Evolutionary conservation across 1,140 invertebrate species (phyloP).

Genomic region (Platyscapa corneri): DNA sequence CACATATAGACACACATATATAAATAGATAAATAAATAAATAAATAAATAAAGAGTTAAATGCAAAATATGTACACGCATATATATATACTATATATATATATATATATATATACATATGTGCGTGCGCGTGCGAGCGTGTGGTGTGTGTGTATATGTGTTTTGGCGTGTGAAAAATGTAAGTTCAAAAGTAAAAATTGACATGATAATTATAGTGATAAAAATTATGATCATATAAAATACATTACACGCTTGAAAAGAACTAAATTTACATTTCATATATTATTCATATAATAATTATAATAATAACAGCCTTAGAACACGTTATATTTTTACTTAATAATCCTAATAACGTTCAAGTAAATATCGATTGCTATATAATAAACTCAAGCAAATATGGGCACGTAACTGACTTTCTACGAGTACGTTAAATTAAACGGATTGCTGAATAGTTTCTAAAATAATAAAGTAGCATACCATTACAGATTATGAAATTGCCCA

Average conservation of each 20-base stretch:
- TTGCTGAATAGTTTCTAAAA: not conserved
- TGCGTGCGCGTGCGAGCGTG: no score
- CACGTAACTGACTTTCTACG: not conserved
- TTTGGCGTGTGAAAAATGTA: no score
- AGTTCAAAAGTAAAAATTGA: conserved; percentile 1
- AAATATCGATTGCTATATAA: conserved; percentile 26
- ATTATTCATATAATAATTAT: conserved; percentile 4
- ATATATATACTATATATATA: no score
- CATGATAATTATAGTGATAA: conserved; percentile 1
- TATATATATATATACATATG: no score
- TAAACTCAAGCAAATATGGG: conserved; percentile 27
- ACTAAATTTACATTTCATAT: conserved; percentile 36
- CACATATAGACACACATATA: not conserved
- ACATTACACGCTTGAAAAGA: not conserved
- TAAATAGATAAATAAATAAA: no score
- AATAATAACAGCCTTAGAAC: conserved; percentile 32
- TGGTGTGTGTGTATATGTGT: no score
- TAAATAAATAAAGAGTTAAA: no score
- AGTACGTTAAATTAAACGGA: not conserved
- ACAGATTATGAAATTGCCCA: not conserved
- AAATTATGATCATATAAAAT: conserved; percentile 14
- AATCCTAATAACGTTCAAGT: conserved; percentile 14
- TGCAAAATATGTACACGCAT: no score
- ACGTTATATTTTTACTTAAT: conserved; percentile 24
- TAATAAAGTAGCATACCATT: not conserved